Evolutionary conservation across 2,113 vertebrate genomes (phyloP).

Genomic region (Rhegmatorhina hoffmannsi): DNA sequence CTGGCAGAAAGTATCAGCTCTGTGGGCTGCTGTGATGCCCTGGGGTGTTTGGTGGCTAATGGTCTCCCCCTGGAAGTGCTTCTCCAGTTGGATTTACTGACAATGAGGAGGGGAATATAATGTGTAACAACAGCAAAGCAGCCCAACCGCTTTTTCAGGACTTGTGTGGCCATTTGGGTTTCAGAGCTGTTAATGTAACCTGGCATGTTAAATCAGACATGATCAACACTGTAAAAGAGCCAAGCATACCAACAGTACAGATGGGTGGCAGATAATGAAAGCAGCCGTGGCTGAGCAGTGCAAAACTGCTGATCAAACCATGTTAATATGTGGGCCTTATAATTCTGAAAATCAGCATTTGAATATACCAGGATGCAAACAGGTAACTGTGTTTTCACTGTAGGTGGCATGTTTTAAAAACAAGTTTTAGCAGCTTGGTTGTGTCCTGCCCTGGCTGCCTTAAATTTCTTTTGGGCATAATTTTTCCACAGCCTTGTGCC

Average conservation of each 20-base stretch:
- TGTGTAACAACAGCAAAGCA: neutral
- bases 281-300: neutral
- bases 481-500: neutral
- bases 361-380: neutral
- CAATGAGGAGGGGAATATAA: neutral
- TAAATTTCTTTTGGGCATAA: neutral
- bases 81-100: neutral
- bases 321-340: neutral
- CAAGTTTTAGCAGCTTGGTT: neutral
- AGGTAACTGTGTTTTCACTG: neutral
- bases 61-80: neutral
- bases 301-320: slow-evolving; percentile 30
- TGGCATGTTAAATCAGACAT: slow-evolving; percentile 60
- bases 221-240: slow-evolving; percentile 58
- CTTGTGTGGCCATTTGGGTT: slow-evolving; percentile 44
- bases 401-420: neutral
- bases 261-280: slow-evolving; percentile 54
- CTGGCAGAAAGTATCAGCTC: neutral
- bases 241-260: slow-evolving; percentile 52
- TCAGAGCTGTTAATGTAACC: slow-evolving; percentile 51
- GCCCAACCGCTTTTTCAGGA: neutral
- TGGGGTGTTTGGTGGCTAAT: neutral
- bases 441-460: neutral
- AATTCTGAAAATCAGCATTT: neutral
- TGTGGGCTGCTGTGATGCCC: slow-evolving; percentile 14